Evolutionary conservation across 2,113 vertebrate species (phyloP), one percentile per base, ranked within the genome.

Genomic region (Cebidichthys violaceus): DNA sequence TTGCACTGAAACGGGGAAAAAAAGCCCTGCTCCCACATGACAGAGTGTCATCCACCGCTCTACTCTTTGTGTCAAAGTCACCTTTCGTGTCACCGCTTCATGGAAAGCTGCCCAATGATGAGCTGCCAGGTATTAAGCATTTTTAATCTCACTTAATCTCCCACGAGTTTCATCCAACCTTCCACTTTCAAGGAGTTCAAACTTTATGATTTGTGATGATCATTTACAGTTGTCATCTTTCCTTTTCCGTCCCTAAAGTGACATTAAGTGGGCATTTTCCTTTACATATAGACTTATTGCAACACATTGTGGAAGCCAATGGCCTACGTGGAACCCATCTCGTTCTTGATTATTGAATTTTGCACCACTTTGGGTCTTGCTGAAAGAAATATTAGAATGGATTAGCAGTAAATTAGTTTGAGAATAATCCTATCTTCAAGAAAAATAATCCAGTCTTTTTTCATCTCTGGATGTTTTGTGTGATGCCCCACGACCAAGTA

Each of bases 121-220:
- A 80, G 88, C 89, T 92, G 91, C 92, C 93, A 94, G 92, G 93
- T 94, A 92, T 94, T 93, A 94, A 90, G 85, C 76, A 92, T 92
- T 89, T 95, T 93, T 94, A 95, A 95, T 95, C 94, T 94, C 79
- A 92, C 90, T 92, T 94, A 94, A 95, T 94, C 93, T 94, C 91
- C 92, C 89, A 69, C 4, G 90, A 85, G 91, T 92, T 93, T 89
- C 86, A 79, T 85, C 90, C 94, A 92, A 86, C 89, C 91, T 86
- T 90, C 83, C 88, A 86, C 85, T 91, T 93, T 89, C 83, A 90
- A 90, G 87, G 76, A 93, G 91, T 87, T 90, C 80, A 88, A 91
- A 91, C 79, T 92, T 93, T 85, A 85, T 79, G 86, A 90, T 90
- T 88, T 89, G 80, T 74, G 83, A 88, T 88, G 84, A 77, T 27